phyloP scores from a whole-genome alignment of 2,888 invertebrate genomes.

The Netelia melanura region DNA sequence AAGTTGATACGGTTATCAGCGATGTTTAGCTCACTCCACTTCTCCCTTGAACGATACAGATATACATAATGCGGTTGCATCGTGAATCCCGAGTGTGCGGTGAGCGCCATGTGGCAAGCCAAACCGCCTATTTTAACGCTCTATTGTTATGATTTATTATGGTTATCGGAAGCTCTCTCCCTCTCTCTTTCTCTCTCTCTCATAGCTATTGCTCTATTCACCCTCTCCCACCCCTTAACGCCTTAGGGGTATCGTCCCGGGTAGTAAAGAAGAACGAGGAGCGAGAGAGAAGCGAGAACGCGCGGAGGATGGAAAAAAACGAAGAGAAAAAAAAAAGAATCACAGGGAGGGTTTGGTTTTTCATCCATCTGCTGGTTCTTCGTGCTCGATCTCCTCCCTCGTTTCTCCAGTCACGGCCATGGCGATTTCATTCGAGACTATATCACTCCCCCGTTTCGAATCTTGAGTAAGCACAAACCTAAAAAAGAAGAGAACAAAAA shows the following conservation, averaged over 20 bases:
- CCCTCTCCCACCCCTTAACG: constrained; percentile 69
- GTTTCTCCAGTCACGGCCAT: constrained; percentile 32
- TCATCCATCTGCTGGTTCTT: constrained; percentile 67
- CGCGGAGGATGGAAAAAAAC: constrained; percentile 53
- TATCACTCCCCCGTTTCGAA: constrained; percentile 57
- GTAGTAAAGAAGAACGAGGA: constrained; percentile 49
- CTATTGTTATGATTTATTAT: constrained; percentile 80
- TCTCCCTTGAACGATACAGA: constrained; percentile 6
- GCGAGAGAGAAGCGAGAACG: constrained; percentile 42
- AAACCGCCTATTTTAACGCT: constrained; percentile 81
- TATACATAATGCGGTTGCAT: constrained; percentile 10
- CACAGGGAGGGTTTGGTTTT: constrained; percentile 68
- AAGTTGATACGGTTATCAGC: constrained; percentile 76
- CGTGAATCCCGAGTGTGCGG: constrained; percentile 55
- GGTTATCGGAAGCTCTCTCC: constrained; percentile 76
- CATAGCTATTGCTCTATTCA: constrained; percentile 70
- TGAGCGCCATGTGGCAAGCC: constrained; percentile 78
- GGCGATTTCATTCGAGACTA: constrained; percentile 37
- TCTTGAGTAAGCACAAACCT: constrained; percentile 49
- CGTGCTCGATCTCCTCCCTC: constrained; percentile 28
- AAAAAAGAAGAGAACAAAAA: constrained; percentile 16
- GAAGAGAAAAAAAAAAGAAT: constrained; percentile 70
- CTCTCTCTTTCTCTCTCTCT: constrained; percentile 62
- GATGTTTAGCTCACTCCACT: constrained; percentile 26
- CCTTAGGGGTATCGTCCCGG: constrained; percentile 74